Percentiles rank a stretch among this genome's conserved stretches.
These are phyloP conservation scores for Rhinophrynus dorsalis DNA, from an alignment of 2,797 vertebrate genomes.

Conservation along the genomic window DNA sequence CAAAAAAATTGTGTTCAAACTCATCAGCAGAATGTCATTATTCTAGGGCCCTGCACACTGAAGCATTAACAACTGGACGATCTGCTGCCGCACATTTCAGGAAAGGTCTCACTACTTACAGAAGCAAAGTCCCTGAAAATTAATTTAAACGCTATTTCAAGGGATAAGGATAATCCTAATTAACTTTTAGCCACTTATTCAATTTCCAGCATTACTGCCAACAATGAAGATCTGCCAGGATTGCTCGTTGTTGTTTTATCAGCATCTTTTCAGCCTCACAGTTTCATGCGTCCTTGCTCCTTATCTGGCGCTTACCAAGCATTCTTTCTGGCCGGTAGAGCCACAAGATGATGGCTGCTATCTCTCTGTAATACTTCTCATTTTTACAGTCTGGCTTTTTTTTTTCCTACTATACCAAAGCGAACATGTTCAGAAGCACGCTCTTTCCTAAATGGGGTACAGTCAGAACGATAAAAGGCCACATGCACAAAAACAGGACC, in stretches of 20 bases:
- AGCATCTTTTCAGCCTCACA: constrained; percentile 33
- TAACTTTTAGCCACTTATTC: constrained; percentile 46
- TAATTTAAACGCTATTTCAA: constrained; percentile 40
- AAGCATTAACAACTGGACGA: constrained; percentile 24
- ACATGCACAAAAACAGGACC: no score
- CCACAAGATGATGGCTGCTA: neutral
- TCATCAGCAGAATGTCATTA: constrained; percentile 4
- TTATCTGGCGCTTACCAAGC: constrained; percentile 30
- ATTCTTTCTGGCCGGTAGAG: neutral
- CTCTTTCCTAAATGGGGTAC: no score
- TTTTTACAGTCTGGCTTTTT: neutral
- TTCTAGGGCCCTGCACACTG: neutral
- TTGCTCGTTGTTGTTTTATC: constrained; percentile 38
- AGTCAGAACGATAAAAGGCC: no score
- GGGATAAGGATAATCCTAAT: constrained; percentile 47
- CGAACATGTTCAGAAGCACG: no score
- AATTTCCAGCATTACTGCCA: constrained; percentile 22
- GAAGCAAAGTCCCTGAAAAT: constrained; percentile 30
- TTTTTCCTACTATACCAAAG: no score
- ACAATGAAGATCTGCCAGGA: constrained; percentile 29
- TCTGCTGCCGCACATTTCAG: constrained; percentile 1
- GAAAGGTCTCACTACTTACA: constrained; percentile 29
- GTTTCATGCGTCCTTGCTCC: neutral
- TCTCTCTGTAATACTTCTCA: neutral
- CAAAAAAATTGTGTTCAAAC: neutral